phyloP scores from a whole-genome alignment of 2,888 invertebrate species.

The Pammene aurita region DNA sequence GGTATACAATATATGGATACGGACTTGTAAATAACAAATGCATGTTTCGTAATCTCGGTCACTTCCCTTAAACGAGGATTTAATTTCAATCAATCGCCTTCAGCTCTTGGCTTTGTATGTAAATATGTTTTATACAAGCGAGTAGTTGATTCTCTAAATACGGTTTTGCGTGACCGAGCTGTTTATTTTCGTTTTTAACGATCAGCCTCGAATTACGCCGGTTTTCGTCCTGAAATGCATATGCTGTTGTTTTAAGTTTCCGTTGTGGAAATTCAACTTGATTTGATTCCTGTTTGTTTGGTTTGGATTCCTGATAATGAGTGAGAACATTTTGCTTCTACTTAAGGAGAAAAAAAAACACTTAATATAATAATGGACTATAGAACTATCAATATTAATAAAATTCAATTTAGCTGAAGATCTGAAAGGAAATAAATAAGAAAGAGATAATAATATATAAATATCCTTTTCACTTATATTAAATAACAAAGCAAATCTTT shows the following conservation, averaged over 20 bases:
- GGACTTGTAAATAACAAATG: conserved; percentile 8
- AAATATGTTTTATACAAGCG: conserved; percentile 43
- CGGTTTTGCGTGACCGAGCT: conserved; percentile 62
- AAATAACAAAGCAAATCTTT: too few relatives aligned
- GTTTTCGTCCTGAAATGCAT: conserved; percentile 39
- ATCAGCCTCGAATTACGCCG: conserved; percentile 45
- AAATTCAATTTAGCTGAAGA: too few relatives aligned
- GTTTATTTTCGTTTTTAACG: conserved; percentile 51
- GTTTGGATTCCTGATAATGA: not conserved
- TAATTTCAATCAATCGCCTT: conserved; percentile 40
- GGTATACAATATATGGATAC: too few relatives aligned
- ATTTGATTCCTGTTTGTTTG: not conserved
- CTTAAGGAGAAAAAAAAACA: too few relatives aligned
- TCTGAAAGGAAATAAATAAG: too few relatives aligned
- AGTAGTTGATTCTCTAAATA: conserved; percentile 68
- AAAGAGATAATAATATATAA: too few relatives aligned
- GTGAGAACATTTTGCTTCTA: too few relatives aligned
- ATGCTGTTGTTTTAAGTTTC: conserved; percentile 31
- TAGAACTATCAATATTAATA: too few relatives aligned
- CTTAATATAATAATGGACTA: too few relatives aligned
- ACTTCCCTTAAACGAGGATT: conserved; percentile 32
- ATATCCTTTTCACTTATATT: too few relatives aligned
- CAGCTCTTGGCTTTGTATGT: conserved; percentile 32
- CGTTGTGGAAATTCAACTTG: conserved; percentile 34
- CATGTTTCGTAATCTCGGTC: not conserved